phyloP scores from a whole-genome alignment of 2,113 vertebrate genomes.

The Pseudopodoces humilis region DNA sequence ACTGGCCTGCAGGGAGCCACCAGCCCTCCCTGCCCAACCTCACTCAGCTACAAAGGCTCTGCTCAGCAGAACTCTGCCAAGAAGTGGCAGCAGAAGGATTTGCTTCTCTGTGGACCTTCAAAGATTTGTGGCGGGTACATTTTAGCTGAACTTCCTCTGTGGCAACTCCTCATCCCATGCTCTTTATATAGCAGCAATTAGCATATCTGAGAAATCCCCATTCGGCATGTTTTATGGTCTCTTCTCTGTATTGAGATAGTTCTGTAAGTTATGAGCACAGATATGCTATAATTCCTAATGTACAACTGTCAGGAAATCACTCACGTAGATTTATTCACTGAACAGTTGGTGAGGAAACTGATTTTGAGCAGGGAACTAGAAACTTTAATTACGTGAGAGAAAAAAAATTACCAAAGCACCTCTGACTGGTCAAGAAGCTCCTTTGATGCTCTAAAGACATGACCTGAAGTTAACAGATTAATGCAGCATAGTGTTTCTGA shows the following conservation, averaged over 20 bases:
- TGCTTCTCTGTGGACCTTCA: background rate
- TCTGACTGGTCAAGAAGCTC: slow-evolving; percentile 40
- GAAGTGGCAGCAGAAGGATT: slow-evolving; percentile 2
- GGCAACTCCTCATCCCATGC: background rate
- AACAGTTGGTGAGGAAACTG: slow-evolving; percentile 39
- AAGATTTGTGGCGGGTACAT: slow-evolving; percentile 41
- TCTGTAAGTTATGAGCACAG: slow-evolving; percentile 55
- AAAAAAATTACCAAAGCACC: slow-evolving; percentile 28
- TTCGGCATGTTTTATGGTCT: slow-evolving; percentile 50
- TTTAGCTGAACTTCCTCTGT: slow-evolving; percentile 21
- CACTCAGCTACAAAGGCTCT: background rate
- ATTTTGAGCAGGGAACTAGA: slow-evolving; percentile 46
- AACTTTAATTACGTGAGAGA: slow-evolving; percentile 49
- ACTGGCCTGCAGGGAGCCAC: background rate
- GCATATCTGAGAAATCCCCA: slow-evolving; percentile 60
- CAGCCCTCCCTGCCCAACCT: background rate
- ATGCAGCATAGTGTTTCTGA: background rate
- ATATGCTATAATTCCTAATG: slow-evolving; percentile 61
- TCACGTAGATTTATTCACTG: slow-evolving; percentile 59
- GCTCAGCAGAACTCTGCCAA: background rate
- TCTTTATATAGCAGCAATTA: slow-evolving; percentile 63
- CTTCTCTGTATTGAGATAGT: slow-evolving; percentile 38
- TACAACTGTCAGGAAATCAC: slow-evolving; percentile 63
- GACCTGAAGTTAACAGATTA: slow-evolving; percentile 2
- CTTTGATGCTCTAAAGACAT: slow-evolving; percentile 19